These are phyloP conservation scores for Clarias magur DNA, from an alignment of 2,113 vertebrate genomes.

Conservation along the genomic window DNA sequence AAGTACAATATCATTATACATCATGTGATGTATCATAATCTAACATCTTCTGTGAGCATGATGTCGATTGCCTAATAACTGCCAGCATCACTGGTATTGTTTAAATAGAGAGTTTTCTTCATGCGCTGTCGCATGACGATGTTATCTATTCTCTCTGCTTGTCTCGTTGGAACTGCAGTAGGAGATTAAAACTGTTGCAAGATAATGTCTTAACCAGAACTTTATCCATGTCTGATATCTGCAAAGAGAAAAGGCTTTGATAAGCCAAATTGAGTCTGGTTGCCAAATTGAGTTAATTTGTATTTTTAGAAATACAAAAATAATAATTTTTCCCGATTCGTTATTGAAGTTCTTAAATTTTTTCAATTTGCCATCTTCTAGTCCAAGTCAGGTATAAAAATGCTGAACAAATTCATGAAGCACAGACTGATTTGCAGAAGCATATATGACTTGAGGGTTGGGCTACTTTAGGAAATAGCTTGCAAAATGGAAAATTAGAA, in stretches of 20 bases:
- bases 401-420: not conserved
- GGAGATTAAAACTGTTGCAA: constrained; percentile 35
- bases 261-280: not conserved
- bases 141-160: constrained; percentile 44
- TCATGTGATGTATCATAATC: not conserved
- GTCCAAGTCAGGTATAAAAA: not conserved
- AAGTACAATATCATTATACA: not conserved
- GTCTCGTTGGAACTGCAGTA: constrained; percentile 28
- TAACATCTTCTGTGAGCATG: constrained; percentile 5
- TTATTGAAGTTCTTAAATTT: not conserved
- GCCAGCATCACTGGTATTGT: constrained; percentile 3
- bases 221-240: constrained; percentile 34
- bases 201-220: constrained; percentile 10
- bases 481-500: constrained; percentile 27
- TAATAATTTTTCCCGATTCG: not conserved
- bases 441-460: not conserved
- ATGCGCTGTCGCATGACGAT: not conserved
- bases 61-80: constrained; percentile 11
- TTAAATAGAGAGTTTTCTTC: not conserved
- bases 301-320: not conserved
- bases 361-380: no score
- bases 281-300: not conserved
- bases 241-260: not conserved
- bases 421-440: not conserved
- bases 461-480: constrained; percentile 2